Evolutionary conservation across 1,140 invertebrate genomes (phyloP).

Genomic region (Pseudomyrmex flavicornis): DNA sequence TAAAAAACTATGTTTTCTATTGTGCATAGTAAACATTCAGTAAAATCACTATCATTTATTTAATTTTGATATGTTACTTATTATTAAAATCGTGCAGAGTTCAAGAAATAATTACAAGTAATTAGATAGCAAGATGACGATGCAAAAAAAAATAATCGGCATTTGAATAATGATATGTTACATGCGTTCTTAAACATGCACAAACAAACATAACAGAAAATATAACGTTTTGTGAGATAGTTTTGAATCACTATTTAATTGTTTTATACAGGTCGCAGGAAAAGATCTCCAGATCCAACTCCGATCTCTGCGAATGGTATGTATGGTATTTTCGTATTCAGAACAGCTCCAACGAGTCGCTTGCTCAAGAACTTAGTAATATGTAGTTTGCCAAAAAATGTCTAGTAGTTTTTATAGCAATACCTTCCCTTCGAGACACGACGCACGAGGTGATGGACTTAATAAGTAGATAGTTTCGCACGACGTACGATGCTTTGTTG

Average conservation of each 20-base stretch:
- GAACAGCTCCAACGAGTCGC: slow-evolving; percentile 41
- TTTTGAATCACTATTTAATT: slow-evolving; percentile 24
- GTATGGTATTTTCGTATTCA: slow-evolving; percentile 53
- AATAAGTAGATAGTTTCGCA: slow-evolving; percentile 80
- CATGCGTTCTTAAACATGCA: not conserved
- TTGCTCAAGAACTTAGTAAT: slow-evolving; percentile 50
- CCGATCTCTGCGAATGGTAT: slow-evolving; percentile 56
- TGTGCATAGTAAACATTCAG: not conserved
- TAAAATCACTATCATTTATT: slow-evolving; percentile 9
- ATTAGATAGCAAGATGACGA: slow-evolving; percentile 4
- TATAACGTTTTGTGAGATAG: not conserved
- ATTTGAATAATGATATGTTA: slow-evolving; percentile 22
- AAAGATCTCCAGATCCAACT: slow-evolving; percentile 71
- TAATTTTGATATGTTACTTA: not conserved
- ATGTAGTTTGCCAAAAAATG: slow-evolving; percentile 54
- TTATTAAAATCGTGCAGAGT: slow-evolving; percentile 1
- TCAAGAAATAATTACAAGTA: slow-evolving; percentile 44
- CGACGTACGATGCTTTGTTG: slow-evolving; percentile 84
- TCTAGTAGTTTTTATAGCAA: slow-evolving; percentile 48
- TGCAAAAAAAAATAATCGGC: slow-evolving; percentile 1
- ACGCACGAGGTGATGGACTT: slow-evolving; percentile 81
- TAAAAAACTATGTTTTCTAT: too few species aligned
- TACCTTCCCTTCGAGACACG: slow-evolving; percentile 64
- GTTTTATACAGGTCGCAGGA: slow-evolving; percentile 77
- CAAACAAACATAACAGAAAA: not conserved